Conservation (phyloP, 2,888 invertebrate genomes). For the Litoditis marina region DNA sequence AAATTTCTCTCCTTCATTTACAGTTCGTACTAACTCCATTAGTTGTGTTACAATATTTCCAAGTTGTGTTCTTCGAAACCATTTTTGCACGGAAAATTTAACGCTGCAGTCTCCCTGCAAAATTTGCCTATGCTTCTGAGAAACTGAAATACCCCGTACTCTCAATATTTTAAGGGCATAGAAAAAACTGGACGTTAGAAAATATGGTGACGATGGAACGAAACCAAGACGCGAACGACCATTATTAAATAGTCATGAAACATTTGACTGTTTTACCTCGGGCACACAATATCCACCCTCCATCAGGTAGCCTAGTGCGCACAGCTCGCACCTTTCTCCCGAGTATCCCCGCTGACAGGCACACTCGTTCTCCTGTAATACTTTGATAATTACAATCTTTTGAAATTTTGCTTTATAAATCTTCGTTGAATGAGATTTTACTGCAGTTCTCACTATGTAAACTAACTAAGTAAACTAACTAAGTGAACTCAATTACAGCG, state of each 20-base stretch:
- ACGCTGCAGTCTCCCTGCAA: no score
- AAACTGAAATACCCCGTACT: no score
- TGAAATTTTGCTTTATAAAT: no score
- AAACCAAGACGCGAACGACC: background rate
- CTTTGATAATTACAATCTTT: background rate
- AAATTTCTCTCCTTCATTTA: no score
- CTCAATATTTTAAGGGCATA: no score
- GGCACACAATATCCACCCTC: conserved; percentile 37
- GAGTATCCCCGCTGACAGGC: conserved; percentile 34
- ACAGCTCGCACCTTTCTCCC: conserved; percentile 39
- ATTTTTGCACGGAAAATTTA: no score
- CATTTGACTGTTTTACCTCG: conserved; percentile 20
- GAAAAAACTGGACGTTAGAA: background rate
- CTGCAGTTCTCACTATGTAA: no score
- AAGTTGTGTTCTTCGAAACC: no score
- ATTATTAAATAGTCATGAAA: background rate
- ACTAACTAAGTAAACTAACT: background rate
- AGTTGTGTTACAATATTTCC: no score
- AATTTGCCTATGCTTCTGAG: no score
- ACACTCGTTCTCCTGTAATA: conserved; percentile 41
- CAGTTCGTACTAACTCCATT: no score
- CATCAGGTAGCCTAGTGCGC: conserved; percentile 30
- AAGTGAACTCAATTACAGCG: background rate
- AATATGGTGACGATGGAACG: background rate
- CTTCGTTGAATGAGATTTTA: no score